These are phyloP conservation scores for Chamaetylas fuelleborni DNA, from an alignment of 2,113 vertebrate genomes.

Conservation along the genomic window DNA sequence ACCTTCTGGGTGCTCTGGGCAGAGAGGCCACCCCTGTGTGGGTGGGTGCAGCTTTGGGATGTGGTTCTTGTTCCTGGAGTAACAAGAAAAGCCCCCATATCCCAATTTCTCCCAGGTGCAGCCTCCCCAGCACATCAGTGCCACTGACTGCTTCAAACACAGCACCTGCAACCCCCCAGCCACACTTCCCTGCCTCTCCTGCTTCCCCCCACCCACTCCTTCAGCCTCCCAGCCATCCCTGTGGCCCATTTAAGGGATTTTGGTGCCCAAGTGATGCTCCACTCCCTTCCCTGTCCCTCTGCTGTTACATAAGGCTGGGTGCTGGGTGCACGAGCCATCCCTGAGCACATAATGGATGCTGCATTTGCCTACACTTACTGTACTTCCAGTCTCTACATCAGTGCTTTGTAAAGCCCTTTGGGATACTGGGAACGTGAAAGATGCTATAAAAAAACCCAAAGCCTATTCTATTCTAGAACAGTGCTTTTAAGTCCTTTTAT, in stretches of 20 bases:
- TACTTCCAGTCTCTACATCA: constrained; percentile 24
- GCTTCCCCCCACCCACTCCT: background rate
- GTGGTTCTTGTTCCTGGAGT: background rate
- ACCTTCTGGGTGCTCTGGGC: background rate
- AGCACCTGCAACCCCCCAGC: background rate
- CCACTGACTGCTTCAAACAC: background rate
- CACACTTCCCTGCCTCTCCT: background rate
- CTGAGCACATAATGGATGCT: background rate
- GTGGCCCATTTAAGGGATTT: background rate
- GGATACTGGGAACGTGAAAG: constrained; percentile 51
- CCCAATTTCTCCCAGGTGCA: background rate
- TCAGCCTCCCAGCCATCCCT: background rate
- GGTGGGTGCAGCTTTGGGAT: background rate
- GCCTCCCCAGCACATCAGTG: background rate
- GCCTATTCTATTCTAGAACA: constrained; percentile 62
- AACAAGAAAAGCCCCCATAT: background rate
- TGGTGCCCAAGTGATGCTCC: background rate
- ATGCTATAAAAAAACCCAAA: constrained; percentile 53
- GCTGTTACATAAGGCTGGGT: background rate
- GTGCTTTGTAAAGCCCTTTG: constrained; percentile 61
- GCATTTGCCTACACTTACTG: background rate
- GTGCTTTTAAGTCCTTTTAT: constrained; percentile 63
- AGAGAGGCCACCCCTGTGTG: background rate
- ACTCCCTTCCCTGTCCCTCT: background rate
- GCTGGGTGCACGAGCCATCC: background rate